phyloP scores from a whole-genome alignment of 1,140 invertebrate genomes.

The Rhizoglyphus robini region DNA sequence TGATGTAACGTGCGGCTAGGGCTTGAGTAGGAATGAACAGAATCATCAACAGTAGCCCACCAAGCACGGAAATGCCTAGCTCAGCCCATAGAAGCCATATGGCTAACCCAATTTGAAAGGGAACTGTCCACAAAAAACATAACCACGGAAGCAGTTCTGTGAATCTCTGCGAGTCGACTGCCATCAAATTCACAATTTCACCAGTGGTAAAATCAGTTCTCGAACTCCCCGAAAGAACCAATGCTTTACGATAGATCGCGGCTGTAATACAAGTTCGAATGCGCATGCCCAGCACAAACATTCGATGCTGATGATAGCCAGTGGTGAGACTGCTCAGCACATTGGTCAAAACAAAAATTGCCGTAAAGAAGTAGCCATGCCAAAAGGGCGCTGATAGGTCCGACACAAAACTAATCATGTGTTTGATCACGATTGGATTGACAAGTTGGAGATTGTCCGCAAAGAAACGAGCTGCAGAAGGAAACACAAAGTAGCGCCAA shows the following conservation, averaged over 20 bases:
- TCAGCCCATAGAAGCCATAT: too few species aligned
- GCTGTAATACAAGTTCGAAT: conserved; percentile 28
- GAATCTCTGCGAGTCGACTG: conserved; percentile 24
- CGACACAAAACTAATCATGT: background rate
- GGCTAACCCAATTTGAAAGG: conserved; percentile 30
- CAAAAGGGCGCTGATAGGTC: conserved; percentile 38
- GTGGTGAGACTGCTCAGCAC: conserved; percentile 1
- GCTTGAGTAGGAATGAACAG: too few species aligned
- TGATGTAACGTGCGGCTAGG: conserved; percentile 32
- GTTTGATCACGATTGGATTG: background rate
- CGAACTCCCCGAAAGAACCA: conserved; percentile 35
- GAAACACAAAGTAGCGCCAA: background rate
- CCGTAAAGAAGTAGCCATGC: conserved; percentile 72
- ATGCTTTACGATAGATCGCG: conserved; percentile 28
- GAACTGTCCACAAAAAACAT: conserved; percentile 26
- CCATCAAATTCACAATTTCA: conserved; percentile 26
- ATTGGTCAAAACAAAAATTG: conserved; percentile 29
- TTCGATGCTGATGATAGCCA: conserved; percentile 1
- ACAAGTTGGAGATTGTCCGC: background rate
- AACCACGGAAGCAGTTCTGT: conserved; percentile 13
- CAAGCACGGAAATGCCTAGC: conserved; percentile 68
- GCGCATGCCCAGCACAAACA: conserved; percentile 21
- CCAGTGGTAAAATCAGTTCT: conserved; percentile 25
- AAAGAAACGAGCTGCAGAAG: background rate
- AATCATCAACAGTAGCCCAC: conserved; percentile 81